Percentiles rank a stretch among this genome's conserved stretches.
Evolutionary conservation across 2,888 invertebrate species (phyloP).

Genomic region (Erebia palarica): DNA sequence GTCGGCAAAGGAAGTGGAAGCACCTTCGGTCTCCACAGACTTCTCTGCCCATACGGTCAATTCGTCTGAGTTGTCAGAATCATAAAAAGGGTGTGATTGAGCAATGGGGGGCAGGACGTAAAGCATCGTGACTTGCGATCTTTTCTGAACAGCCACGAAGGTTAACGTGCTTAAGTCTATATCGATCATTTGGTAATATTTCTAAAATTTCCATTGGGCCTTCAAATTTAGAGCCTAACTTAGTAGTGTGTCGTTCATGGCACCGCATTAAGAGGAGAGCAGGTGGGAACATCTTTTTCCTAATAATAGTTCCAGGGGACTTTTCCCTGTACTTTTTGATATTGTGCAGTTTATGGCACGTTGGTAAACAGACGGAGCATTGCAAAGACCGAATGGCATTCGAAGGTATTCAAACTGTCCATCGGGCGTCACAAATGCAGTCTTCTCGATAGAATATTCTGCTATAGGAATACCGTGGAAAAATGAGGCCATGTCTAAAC

Average conservation of each 20-base stretch:
- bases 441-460: constrained; percentile 9
- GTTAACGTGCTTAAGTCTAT: constrained; percentile 35
- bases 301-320: no score
- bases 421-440: constrained; percentile 24
- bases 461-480: neutral
- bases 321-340: constrained; percentile 20
- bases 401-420: constrained; percentile 40
- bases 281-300: neutral
- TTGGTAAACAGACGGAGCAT: constrained; percentile 42
- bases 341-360: constrained; percentile 38
- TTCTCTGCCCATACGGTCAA: no score
- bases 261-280: constrained; percentile 36
- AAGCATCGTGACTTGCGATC: constrained; percentile 32
- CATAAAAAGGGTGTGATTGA: constrained; percentile 1
- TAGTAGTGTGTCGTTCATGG: no score
- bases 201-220: no score
- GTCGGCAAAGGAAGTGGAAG: no score
- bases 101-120: constrained; percentile 26
- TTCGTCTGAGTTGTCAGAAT: no score
- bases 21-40: no score
- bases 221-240: no score
- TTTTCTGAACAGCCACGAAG: constrained; percentile 30
- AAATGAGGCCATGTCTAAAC: constrained; percentile 16
- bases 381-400: constrained; percentile 43
- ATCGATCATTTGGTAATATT: constrained; percentile 33